Evolutionary conservation across 2,888 invertebrate genomes (phyloP), one percentile per base, ranked within the genome.

Genomic region (Patella depressa): DNA sequence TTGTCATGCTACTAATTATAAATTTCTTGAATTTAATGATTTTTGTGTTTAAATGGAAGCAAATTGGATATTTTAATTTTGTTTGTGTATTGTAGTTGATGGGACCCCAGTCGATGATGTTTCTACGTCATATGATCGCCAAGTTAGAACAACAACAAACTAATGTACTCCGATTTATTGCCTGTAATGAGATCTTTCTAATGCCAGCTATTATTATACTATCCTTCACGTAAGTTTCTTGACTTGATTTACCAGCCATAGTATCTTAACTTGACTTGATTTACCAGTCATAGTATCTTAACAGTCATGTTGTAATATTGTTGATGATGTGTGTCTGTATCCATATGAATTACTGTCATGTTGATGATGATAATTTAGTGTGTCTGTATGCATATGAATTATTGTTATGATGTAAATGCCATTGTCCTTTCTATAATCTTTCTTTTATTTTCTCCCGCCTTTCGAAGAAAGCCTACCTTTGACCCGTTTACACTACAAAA

Each of bases 71-170:
- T 45, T 4, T 45, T 45, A 1, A 45, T 9, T 45, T 45, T 45
- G 9, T 45, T 45, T 45, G 5, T 45, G 45, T 75, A 75, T 84
- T 93, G 7, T 92, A 98, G 98, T 94, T 95, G 74, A 92, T 98
- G 86, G 97, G 98, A n/a, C 96, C 97, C 91, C 96, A 96, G 90
- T 95, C 96, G 1, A 94, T 96, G 94, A 96, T 96, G 96, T 95
- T 95, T 86, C 95, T 96, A 12, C 94, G 97, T 71, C 94, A 97
- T 80, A 93, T 96, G 80, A 96, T 97, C 90, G 96, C 96, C 1
- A 93, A 98, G 89, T 95, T 98, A 76, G 97, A 98, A 93, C 95
- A 95, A 89, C 97, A 98, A 91, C 96, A 98, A 75, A 93, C 95
- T 53, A 97, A 96, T 90, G 96, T 99, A 85, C 93, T 99, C 82